phyloP scores from a whole-genome alignment of 2,113 vertebrate species.

The Gasterosteus nipponicus region DNA sequence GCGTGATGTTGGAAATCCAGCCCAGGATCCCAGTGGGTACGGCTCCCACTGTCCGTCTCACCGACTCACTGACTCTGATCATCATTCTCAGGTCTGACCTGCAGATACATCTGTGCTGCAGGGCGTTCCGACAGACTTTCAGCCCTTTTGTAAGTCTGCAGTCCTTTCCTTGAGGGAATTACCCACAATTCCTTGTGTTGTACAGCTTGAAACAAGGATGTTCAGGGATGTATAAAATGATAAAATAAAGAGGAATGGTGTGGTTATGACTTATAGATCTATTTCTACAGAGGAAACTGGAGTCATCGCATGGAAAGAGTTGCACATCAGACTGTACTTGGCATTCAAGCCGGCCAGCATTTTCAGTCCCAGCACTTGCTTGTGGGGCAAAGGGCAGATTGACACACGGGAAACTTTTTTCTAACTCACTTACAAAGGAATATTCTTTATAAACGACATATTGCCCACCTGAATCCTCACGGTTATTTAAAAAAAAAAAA shows the following conservation, averaged over 20 bases:
- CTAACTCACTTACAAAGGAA: slow-evolving; percentile 3
- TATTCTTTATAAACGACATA: slow-evolving; percentile 2
- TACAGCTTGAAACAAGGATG: slow-evolving; percentile 2
- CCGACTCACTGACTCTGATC: slow-evolving; percentile 19
- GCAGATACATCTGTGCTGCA: slow-evolving; percentile 20
- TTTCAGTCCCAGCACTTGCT: not conserved
- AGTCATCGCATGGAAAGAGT: not conserved
- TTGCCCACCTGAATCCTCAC: slow-evolving; percentile 1
- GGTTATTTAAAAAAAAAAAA: not conserved
- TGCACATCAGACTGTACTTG: slow-evolving; percentile 3
- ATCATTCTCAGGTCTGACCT: slow-evolving; percentile 15
- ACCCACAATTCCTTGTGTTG: slow-evolving; percentile 14
- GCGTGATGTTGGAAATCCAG: not conserved
- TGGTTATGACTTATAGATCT: not conserved
- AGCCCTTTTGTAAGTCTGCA: slow-evolving; percentile 29
- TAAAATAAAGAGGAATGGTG: not conserved
- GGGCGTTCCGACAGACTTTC: slow-evolving; percentile 9
- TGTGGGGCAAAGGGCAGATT: slow-evolving; percentile 19
- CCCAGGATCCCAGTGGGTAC: not conserved
- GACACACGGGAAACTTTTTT: not conserved
- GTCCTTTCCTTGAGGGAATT: slow-evolving; percentile 19
- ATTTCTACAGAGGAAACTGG: not conserved
- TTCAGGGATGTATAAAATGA: not conserved
- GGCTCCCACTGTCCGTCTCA: not conserved
- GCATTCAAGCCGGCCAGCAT: slow-evolving; percentile 17